phyloP scores from a whole-genome alignment of 2,113 vertebrate species.

The Arvicanthis niloticus region DNA sequence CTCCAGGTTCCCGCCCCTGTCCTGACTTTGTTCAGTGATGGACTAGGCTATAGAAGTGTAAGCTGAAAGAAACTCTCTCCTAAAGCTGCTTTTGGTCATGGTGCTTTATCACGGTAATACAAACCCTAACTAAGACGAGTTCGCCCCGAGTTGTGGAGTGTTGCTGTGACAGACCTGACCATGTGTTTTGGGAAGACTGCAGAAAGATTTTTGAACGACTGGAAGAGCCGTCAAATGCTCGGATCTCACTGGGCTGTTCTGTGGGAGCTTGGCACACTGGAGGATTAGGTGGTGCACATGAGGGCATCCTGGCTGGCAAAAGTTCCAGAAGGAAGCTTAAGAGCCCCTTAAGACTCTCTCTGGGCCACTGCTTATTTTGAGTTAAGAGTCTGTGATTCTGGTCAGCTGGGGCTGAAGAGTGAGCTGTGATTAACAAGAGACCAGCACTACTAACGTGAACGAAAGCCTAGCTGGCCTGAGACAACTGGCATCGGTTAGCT shows the following conservation, averaged over 20 bases:
- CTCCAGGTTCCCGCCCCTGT: background rate
- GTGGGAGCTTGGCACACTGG: background rate
- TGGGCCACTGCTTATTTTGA: background rate
- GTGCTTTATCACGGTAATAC: background rate
- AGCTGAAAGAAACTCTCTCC: background rate
- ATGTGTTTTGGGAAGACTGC: background rate
- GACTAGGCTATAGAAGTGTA: background rate
- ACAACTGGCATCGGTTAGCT: too few species aligned
- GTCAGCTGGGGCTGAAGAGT: background rate
- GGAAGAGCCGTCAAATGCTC: background rate
- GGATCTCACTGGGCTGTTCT: background rate
- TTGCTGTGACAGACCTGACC: background rate
- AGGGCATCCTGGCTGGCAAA: too few species aligned
- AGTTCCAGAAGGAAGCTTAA: background rate
- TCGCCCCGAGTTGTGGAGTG: background rate
- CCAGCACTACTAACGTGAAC: background rate
- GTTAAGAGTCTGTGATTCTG: background rate
- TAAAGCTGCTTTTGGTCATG: background rate
- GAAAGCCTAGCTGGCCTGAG: background rate
- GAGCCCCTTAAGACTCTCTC: background rate
- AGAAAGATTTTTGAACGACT: background rate
- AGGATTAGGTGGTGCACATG: too few species aligned
- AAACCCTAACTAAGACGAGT: background rate
- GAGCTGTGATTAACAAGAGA: background rate
- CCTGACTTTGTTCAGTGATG: background rate